A percentile compares a stretch with the other conserved stretches of the same genome.
Evolutionary conservation across 2,888 invertebrate species (phyloP).

Genomic region (Pyrrhosoma nymphula): DNA sequence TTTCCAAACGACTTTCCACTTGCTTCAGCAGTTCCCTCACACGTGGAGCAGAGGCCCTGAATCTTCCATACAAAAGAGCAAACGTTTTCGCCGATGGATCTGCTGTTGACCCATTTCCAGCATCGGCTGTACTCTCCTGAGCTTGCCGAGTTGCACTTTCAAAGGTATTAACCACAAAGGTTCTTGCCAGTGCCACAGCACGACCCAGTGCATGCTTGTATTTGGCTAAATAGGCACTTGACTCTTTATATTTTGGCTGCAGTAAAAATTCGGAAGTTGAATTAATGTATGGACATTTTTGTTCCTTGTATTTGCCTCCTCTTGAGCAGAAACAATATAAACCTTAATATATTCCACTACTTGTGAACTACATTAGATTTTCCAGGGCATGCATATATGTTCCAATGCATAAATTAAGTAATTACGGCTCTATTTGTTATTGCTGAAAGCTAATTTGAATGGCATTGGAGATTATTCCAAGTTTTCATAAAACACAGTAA

Average conservation of each 20-base stretch:
- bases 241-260: slow-evolving; percentile 91
- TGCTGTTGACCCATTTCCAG: slow-evolving; percentile 80
- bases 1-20: slow-evolving; percentile 88
- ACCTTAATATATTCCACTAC: background rate
- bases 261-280: slow-evolving; percentile 73
- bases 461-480: background rate
- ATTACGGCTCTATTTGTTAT: background rate
- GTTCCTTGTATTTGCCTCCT: background rate
- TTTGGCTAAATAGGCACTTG: slow-evolving; percentile 88
- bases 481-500: background rate
- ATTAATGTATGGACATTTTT: background rate
- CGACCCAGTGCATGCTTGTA: slow-evolving; percentile 91
- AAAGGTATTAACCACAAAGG: slow-evolving; percentile 88
- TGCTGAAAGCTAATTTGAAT: background rate
- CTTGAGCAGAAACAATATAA: background rate
- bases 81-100: slow-evolving; percentile 79
- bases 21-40: slow-evolving; percentile 89
- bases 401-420: background rate
- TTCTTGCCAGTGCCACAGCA: slow-evolving; percentile 88
- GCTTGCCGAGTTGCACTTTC: slow-evolving; percentile 90
- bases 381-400: background rate
- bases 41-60: slow-evolving; percentile 94
- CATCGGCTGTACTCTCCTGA: slow-evolving; percentile 77
- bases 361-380: background rate
- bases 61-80: slow-evolving; percentile 96